Evolutionary conservation across 1,140 invertebrate genomes (phyloP), one percentile per base, ranked within the genome.

Genomic region (Drosophila littoralis): DNA sequence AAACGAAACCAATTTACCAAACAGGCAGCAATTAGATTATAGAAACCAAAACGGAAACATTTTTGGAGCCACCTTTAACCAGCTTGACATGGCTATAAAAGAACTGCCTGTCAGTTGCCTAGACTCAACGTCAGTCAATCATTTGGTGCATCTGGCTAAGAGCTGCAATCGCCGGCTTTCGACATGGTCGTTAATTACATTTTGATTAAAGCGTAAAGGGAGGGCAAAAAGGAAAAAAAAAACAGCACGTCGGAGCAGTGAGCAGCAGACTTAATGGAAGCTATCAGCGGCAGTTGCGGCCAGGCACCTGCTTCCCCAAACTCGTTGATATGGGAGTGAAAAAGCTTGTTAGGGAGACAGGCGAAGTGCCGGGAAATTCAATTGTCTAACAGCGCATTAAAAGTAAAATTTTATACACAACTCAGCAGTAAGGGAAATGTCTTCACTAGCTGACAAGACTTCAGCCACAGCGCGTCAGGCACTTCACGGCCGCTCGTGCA

Each of bases 141-240:
- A 63, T 36, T 54, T 48, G 54, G 51, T 75, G 66, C 46, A 72
- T 54, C 69, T 59, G 48, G 54, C 46, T 51, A 43, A 64, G 64
- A 75, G 66, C 45, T 77, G 48, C 58, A 67, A 42, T 77, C 7
- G 48, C 59, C 69, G 33, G 17, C 55, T 38, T 71, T 69, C 63
- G 65, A 71, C 64, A 60, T 70, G 83, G 55, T 75, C 65, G 77
- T 78, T 81, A 89, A 89, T 89, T 89, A 89, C 85, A 84, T 84
- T 89, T 89, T 84, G 84, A 89, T 89, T 89, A 89, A 89, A 84
- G 64, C 80, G 79, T 61, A 77, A 72, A 70, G 51, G 38, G 40
- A 52, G 51, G 40, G 43, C 45, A 72, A 58, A 8, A 61, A 50
- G 6, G 9, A 33, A 4, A 17, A 12, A 57, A 33, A n/a, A 33